These are phyloP conservation scores for Lasioglossum calceatum DNA, from an alignment of 2,888 invertebrate species.

Conservation along the genomic window DNA sequence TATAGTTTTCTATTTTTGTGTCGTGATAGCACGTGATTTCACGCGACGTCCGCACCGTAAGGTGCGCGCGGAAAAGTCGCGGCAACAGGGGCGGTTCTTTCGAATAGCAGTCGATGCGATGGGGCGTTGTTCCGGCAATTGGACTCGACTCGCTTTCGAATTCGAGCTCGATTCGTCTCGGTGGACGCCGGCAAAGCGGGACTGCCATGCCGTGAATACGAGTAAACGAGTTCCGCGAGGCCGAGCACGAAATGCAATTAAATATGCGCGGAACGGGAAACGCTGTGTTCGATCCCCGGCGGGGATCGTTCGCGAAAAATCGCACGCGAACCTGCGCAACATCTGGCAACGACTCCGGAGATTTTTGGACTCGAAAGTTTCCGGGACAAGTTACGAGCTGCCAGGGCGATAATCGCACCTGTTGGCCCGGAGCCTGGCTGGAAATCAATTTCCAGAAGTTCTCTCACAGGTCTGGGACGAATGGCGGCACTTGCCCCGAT, in stretches of 20 bases:
- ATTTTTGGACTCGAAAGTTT: slow-evolving; percentile 37
- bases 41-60: no score
- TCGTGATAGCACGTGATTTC: not conserved
- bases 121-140: slow-evolving; percentile 9
- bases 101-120: not conserved
- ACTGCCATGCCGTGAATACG: not conserved
- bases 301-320: not conserved
- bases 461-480: slow-evolving; percentile 32
- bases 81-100: not conserved
- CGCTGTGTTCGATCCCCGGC: not conserved
- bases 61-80: no score
- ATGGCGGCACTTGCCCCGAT: slow-evolving; percentile 45
- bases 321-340: not conserved
- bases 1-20: no score
- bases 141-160: not conserved
- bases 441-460: slow-evolving; percentile 66
- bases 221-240: slow-evolving; percentile 10
- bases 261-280: slow-evolving; percentile 10
- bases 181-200: not conserved
- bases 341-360: not conserved
- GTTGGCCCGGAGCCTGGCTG: slow-evolving; percentile 41
- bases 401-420: slow-evolving; percentile 50
- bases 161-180: not conserved
- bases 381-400: slow-evolving; percentile 24
- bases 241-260: slow-evolving; percentile 17